Base-by-base conservation (phyloP, 2,797 vertebrate species). In the Intellagama lesueurii region DNA sequence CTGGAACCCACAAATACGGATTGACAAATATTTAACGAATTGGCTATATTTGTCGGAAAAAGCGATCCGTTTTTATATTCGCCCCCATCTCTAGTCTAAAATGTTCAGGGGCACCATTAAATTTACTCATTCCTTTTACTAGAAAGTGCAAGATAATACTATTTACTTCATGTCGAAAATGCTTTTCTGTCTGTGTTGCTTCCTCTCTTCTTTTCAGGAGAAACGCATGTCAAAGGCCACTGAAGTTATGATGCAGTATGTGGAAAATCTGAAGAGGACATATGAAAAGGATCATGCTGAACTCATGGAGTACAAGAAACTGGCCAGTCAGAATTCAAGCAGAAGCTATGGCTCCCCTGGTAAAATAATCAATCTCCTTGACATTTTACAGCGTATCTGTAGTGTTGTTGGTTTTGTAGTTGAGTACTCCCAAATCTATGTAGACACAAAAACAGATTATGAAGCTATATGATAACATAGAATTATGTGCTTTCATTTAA, bases 241-340 rank as follows among this genome's bases (percentile, higher is more conserved):
- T 0, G 99, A 99, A 94, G 99, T 99, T 87, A 99, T 99, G 99
- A 98, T 99, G 98, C 99, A 99, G 91, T 99, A 99, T 66, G 99
- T 99, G 92, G 99, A 99, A 96, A 99, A 99, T 93, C 95, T 99
- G 92, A 99, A 99, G 96, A 98, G 99, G 94, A 99, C 98, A 0
- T 99, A 99, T 75, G 99, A 99, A 97, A 99, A 99, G 93, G 99
- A 99, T 94, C 99, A 99, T 0, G 98, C 99, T 1, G 99, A 99
- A 92, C 96, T 99, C 94, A 98, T 98, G 97, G 99, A 99, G 94
- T 99, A 98, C 94, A 99, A 99, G 96, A 99, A 99, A 95, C 97
- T 99, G 91, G 99, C 99, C 93, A 99, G 98, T 96, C 99, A 99
- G 96, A 99, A 99, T 96, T 98, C 98, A 47, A 99, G 97, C 92